Evolutionary conservation across 2,888 invertebrate species (phyloP), one percentile per base, ranked within the genome.

Genomic region (Ormia ochracea): DNA sequence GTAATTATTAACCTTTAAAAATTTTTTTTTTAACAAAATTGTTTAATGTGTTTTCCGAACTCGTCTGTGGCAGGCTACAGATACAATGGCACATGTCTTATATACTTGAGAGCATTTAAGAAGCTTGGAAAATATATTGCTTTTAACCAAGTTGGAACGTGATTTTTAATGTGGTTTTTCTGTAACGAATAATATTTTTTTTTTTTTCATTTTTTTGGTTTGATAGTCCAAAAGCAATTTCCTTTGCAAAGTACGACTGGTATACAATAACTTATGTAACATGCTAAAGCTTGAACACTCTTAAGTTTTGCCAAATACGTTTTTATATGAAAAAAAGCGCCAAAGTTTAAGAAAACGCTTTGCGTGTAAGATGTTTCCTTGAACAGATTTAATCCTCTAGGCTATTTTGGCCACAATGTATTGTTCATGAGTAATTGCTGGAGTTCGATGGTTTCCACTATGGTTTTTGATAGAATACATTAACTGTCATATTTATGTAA

Each of bases 1-100:
- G 17, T 36, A 63, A 63, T 63, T 63, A 23, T 5, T 33, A 48
- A 63, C 10, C 36, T 48, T 33, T 12, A 63, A 48, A 63, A 23
- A 4, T 9, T 23, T 23, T 48, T n/a, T n/a, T 21, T 43, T 14
- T 26, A 26, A n/a, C 1, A n/a, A 17, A 26, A 54, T n/a, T 36
- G 10, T 56, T 36, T 56, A 31, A 33, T 19, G n/a, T 56, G 2
- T 21, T 6, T 36, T n/a, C n/a, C n/a, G n/a, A n/a, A n/a, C n/a
- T 56, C 6, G 36, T 41, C 1, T 17, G 5, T 17, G n/a, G 38
- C 14, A 14, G 5, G 31, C 5, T 31, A 10, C 31, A 4, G 10
- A 31, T 3, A 31, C n/a, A 1, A 9, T 31, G 10, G 52, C 36
- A 56, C 56, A 36, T 56, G 56, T 6, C 36, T 10, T 7, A 7